Evolutionary conservation across 2,797 vertebrate genomes (phyloP).

Genomic region (Galagoides demidoff): DNA sequence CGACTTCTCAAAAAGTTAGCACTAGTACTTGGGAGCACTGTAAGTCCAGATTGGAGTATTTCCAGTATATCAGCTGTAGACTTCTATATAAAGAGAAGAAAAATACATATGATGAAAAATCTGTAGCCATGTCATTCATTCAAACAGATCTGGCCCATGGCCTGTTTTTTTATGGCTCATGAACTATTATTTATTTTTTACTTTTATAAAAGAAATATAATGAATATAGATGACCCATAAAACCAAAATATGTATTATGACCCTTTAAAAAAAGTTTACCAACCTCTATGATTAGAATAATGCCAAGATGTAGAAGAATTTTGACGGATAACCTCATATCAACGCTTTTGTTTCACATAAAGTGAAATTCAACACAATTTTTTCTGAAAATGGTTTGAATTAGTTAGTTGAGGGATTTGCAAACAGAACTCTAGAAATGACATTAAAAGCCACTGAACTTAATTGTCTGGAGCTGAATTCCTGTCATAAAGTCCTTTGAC

Average conservation of each 20-base stretch:
- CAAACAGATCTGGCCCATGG: background rate
- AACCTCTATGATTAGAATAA: background rate
- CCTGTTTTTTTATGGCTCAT: no score
- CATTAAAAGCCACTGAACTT: background rate
- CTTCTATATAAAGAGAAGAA: background rate
- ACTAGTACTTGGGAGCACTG: background rate
- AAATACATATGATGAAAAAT: background rate
- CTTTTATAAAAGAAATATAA: background rate
- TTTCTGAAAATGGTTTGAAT: slow-evolving; percentile 2
- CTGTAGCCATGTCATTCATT: background rate
- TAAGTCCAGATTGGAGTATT: background rate
- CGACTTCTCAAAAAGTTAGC: background rate
- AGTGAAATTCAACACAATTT: background rate
- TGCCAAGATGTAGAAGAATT: background rate
- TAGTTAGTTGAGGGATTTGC: background rate
- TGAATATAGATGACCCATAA: background rate
- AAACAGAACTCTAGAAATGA: background rate
- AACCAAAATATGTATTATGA: background rate
- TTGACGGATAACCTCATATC: background rate
- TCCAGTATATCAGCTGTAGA: background rate
- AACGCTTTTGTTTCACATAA: background rate
- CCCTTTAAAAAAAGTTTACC: background rate
- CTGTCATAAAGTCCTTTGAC: background rate
- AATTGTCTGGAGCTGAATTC: background rate
- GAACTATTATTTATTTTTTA: background rate